Base-by-base conservation (phyloP, 2,113 vertebrate species). In the Colaptes auratus region DNA sequence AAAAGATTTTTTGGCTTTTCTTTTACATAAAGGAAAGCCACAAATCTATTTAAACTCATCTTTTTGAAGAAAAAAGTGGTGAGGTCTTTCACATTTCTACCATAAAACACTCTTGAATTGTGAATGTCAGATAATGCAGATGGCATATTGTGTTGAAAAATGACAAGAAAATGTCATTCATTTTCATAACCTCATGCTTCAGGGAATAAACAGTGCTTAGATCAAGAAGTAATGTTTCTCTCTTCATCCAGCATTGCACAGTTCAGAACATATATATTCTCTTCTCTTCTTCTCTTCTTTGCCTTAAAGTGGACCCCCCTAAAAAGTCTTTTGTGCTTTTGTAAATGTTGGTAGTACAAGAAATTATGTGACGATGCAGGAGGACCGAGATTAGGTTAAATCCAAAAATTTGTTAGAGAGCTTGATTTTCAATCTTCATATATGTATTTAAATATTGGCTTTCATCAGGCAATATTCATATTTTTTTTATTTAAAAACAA, bases 151-250 rank as follows among this genome's bases (percentile, higher is more conserved):
- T 56, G 28, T 42, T 83, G 76, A 81, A 86, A 83, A 92, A 79
- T 28, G 5, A 36, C 79, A 78, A 74, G 30, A 81, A 6, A 69
- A 56, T 89, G 64, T 63, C 17, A 69, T 92, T 93, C 48, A 81
- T 75, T 61, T 81, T 93, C 39, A 76, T 84, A 89, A 84, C 75
- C 35, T 76, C 25, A 55, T 82, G 17, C 44, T 95, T 92, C 66
- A 1, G 1, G 55, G 27, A 79, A 82, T 65, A 82, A 92, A 86
- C 20, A 80, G 52, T n/a, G 61, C 25, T 56, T 88, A 31, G 16
- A 74, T 93, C 28, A 66, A 88, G 61, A 82, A 75, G 72, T 30
- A 86, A 28, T 76, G 69, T 86, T 81, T 88, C 6, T 63, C 15
- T 91, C 28, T 88, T 81, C 39, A 72, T 72, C 28, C 44, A 61